Conservation (phyloP, 2,113 vertebrate species). For the Danionella cerebrum region DNA sequence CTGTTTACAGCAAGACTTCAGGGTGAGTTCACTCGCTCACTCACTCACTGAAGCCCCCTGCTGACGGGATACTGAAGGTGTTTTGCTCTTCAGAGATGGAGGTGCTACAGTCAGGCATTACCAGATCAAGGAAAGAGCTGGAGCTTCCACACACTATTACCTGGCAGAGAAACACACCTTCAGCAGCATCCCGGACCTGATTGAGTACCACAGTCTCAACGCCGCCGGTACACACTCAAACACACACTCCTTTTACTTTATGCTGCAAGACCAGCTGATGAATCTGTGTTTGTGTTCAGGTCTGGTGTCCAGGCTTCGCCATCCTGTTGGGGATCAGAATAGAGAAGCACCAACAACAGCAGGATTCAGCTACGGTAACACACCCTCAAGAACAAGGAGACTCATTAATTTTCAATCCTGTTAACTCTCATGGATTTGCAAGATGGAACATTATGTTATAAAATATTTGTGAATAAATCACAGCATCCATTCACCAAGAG, state of each 20-base stretch:
- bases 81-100: conserved; percentile 60
- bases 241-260: neutral
- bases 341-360: conserved; percentile 78
- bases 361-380: conserved; percentile 88
- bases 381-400: too few relatives aligned
- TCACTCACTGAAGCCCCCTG: neutral
- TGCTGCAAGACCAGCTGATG: conserved; percentile 6
- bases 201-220: conserved; percentile 93
- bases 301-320: conserved; percentile 81
- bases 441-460: too few relatives aligned
- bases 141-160: conserved; percentile 69
- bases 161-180: conserved; percentile 88
- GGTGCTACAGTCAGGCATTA: conserved; percentile 74
- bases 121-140: conserved; percentile 76
- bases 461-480: too few relatives aligned
- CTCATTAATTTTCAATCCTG: too few relatives aligned
- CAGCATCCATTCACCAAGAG: too few relatives aligned
- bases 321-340: conserved; percentile 74
- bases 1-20: conserved; percentile 79
- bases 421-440: too few relatives aligned
- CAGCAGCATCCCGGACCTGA: conserved; percentile 79
- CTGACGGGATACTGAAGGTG: neutral
- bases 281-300: conserved; percentile 58
- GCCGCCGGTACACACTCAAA: conserved; percentile 73
- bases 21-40: conserved; percentile 63